A percentile compares a stretch with the other conserved stretches of the same genome.
These are phyloP conservation scores for Plecturocebus donacophilus DNA, from an alignment of 2,113 vertebrate genomes.

Conservation along the genomic window DNA sequence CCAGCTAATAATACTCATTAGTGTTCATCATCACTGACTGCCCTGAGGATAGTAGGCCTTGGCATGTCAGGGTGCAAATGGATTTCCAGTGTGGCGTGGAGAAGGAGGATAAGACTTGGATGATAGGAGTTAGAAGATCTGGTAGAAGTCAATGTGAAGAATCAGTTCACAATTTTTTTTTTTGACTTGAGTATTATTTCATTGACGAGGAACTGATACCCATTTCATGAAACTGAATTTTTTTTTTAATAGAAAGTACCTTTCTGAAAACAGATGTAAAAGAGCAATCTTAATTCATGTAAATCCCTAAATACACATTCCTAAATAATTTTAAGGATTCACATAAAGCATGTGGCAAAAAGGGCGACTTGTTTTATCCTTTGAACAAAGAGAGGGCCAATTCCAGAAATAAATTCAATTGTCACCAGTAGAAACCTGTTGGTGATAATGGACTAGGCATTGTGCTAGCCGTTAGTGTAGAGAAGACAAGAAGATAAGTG, in stretches of 20 bases:
- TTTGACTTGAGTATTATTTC: neutral
- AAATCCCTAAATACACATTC: neutral
- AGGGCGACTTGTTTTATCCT: neutral
- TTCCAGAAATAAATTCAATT: slow-evolving; percentile 23
- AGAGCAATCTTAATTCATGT: neutral
- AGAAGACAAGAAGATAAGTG: neutral
- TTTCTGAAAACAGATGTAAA: neutral
- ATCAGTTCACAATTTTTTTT: neutral
- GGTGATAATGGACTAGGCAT: too few species aligned
- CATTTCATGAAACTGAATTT: neutral
- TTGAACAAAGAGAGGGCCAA: neutral
- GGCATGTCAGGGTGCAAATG: neutral
- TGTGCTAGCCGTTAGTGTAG: neutral
- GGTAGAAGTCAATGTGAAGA: neutral
- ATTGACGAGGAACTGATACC: neutral
- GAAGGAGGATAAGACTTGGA: neutral
- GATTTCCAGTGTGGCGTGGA: neutral
- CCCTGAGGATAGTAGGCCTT: neutral
- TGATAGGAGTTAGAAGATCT: neutral
- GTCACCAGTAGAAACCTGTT: neutral
- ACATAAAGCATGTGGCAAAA: neutral
- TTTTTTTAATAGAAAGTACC: neutral
- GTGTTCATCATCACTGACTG: neutral
- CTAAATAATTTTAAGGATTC: neutral
- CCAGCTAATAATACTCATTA: neutral